Evolutionary conservation across 2,888 invertebrate species (phyloP).

Genomic region (Horisme vitalbata): DNA sequence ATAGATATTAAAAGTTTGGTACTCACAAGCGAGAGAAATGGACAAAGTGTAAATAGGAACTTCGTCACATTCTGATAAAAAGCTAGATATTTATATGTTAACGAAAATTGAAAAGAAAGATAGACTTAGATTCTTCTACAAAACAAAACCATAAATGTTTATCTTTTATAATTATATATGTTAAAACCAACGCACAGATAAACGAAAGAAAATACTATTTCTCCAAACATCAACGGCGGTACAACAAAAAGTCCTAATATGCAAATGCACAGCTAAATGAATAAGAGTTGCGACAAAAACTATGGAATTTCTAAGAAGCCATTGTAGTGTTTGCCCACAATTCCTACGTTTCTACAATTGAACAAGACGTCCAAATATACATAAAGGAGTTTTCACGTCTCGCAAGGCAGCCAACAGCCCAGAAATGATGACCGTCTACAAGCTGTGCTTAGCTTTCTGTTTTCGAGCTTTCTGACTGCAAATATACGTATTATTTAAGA

Average conservation of each 20-base stretch:
- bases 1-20: conserved; percentile 6
- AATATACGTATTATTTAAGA: background rate
- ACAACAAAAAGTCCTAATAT: conserved; percentile 8
- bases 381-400: conserved; percentile 38
- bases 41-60: background rate
- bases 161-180: too few species aligned
- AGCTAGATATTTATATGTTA: too few species aligned
- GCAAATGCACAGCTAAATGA: conserved; percentile 13
- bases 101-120: too few species aligned
- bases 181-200: too few species aligned
- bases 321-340: conserved; percentile 18
- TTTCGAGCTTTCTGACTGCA: conserved; percentile 7
- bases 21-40: conserved; percentile 8
- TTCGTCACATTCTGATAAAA: background rate
- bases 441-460: conserved; percentile 14
- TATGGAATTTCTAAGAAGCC: conserved; percentile 22
- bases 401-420: conserved; percentile 36
- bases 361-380: conserved; percentile 18
- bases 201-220: too few species aligned
- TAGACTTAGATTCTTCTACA: too few species aligned
- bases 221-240: background rate
- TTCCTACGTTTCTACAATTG: conserved; percentile 25
- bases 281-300: conserved; percentile 15
- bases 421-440: conserved; percentile 32
- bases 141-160: too few species aligned